phyloP scores from a whole-genome alignment of 1,140 invertebrate species.

The Aphidius gifuensis region DNA sequence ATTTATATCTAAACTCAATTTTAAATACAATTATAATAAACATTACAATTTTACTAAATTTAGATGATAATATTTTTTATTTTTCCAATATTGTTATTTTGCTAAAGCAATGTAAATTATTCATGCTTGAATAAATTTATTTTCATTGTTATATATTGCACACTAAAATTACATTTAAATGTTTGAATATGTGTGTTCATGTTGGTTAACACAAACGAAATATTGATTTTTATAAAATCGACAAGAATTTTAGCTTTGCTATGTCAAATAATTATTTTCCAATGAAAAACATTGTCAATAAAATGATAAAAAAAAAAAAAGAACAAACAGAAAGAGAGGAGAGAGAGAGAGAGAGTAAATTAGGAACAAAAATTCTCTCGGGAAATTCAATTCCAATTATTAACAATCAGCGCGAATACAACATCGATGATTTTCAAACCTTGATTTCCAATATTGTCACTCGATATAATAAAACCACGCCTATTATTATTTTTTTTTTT shows the following conservation, averaged over 20 bases:
- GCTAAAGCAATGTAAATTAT: not conserved
- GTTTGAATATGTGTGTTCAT: conserved; percentile 1
- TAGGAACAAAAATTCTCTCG: conserved; percentile 13
- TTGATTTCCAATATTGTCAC: conserved; percentile 26
- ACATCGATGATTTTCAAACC: conserved; percentile 23
- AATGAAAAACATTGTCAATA: conserved; percentile 16
- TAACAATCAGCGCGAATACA: conserved; percentile 23
- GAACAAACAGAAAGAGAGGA: no score
- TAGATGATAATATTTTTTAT: no score
- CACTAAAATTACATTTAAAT: not conserved
- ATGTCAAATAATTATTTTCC: conserved; percentile 29
- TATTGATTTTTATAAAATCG: conserved; percentile 17
- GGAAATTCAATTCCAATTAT: conserved; percentile 27
- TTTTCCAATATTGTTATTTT: no score
- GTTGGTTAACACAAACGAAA: not conserved
- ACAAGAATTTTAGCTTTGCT: conserved; percentile 21
- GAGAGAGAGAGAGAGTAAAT: conserved; percentile 3
- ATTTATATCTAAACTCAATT: no score
- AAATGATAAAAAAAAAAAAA: not conserved
- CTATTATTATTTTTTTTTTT: not conserved
- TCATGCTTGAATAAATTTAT: no score
- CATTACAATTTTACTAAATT: no score
- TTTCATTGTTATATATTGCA: not conserved
- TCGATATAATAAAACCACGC: conserved; percentile 6
- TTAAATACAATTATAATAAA: no score